These are phyloP conservation scores for Haliclystus octoradiatus DNA, from an alignment of 30 jellyfish, hydroid and myxozoan species.

Conservation along the genomic window DNA sequence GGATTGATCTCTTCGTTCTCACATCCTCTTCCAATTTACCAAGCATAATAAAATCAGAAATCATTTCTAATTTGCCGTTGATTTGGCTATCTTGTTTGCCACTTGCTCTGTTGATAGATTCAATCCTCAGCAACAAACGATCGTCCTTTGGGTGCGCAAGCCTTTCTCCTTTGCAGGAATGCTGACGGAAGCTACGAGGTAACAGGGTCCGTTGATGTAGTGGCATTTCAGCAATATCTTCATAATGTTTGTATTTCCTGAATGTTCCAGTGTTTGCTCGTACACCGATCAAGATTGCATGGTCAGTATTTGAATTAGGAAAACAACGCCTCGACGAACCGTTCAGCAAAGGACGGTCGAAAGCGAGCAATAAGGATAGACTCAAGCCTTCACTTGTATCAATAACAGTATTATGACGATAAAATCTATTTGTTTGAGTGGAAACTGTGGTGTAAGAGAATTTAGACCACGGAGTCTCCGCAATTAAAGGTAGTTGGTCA, in stretches of 20 bases:
- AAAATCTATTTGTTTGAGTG: too few species aligned
- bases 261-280: background rate
- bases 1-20: constrained; percentile 36
- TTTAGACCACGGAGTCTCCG: too few species aligned
- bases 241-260: background rate
- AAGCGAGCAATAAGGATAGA: too few species aligned
- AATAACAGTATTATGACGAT: too few species aligned
- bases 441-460: too few species aligned
- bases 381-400: too few species aligned
- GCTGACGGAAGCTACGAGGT: background rate
- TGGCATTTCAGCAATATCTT: background rate
- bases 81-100: constrained; percentile 24
- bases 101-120: constrained; percentile 10
- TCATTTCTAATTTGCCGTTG: constrained; percentile 7
- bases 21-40: constrained; percentile 61
- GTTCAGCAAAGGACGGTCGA: background rate
- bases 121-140: background rate
- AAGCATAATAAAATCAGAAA: constrained; percentile 16
- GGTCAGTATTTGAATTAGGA: background rate
- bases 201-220: background rate
- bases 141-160: background rate
- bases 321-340: background rate
- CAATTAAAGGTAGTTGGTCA: too few species aligned
- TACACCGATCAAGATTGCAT: background rate
- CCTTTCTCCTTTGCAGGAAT: background rate